Evolutionary conservation across 2,113 vertebrate species (phyloP).

Genomic region (Corvus hawaiiensis): DNA sequence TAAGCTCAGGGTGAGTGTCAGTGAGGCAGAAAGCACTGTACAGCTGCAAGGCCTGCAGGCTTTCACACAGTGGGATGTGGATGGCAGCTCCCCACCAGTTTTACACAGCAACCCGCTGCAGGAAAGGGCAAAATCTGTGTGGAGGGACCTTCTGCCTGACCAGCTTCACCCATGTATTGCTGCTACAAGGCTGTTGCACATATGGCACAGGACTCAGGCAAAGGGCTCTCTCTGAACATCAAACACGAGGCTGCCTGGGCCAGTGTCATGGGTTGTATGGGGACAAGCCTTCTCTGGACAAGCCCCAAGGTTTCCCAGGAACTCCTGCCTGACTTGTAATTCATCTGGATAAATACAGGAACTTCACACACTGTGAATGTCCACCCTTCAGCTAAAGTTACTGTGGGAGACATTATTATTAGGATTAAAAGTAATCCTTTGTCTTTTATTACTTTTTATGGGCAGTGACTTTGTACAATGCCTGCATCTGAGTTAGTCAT

Average conservation of each 20-base stretch:
- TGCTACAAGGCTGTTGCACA: not conserved
- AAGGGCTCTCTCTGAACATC: not conserved
- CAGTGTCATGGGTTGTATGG: not conserved
- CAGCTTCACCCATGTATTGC: not conserved
- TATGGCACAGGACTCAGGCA: not conserved
- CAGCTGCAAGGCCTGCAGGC: not conserved
- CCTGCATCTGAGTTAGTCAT: not conserved
- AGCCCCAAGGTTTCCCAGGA: not conserved
- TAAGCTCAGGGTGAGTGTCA: not conserved
- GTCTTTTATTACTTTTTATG: not conserved
- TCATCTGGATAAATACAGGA: not conserved
- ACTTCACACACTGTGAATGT: not conserved
- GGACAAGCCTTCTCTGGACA: not conserved
- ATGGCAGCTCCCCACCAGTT: not conserved
- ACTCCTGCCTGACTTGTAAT: not conserved
- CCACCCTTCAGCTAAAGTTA: not conserved
- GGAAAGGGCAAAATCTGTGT: not conserved
- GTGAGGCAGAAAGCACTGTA: not conserved
- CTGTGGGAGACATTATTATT: not conserved
- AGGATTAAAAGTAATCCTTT: not conserved
- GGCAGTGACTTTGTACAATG: not conserved
- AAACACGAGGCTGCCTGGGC: not conserved
- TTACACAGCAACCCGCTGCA: accelerated
- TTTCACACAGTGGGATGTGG: not conserved
- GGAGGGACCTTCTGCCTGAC: not conserved